Percentiles rank a stretch among this genome's conserved stretches.
phyloP scores from a whole-genome alignment of 2,113 vertebrate genomes.

The Esox niger region DNA sequence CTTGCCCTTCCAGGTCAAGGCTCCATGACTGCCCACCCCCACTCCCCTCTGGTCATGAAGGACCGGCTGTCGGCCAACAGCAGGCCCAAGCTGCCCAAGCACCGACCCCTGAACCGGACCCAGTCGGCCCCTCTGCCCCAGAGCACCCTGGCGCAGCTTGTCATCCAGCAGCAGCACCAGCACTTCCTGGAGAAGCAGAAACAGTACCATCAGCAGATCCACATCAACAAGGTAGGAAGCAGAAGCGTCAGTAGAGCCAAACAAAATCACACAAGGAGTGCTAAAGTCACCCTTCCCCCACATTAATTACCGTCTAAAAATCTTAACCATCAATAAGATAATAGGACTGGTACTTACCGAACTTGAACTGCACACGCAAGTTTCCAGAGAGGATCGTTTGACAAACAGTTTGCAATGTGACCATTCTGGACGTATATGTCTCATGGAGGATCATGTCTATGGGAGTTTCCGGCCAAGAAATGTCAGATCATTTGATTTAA shows the following conservation, averaged over 20 bases:
- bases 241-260: too few species aligned
- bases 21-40: slow-evolving; percentile 82
- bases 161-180: slow-evolving; percentile 98
- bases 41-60: slow-evolving; percentile 86
- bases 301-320: too few species aligned
- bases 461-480: too few species aligned
- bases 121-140: slow-evolving; percentile 96
- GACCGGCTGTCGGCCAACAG: slow-evolving; percentile 81
- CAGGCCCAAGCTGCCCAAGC: slow-evolving; percentile 90
- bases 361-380: neutral
- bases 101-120: slow-evolving; percentile 92
- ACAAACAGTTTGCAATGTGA: too few species aligned
- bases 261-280: too few species aligned
- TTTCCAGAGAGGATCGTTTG: slow-evolving; percentile 45
- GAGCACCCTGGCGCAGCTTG: slow-evolving; percentile 92
- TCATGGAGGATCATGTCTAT: too few species aligned
- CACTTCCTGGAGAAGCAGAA: slow-evolving; percentile 97
- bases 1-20: slow-evolving; percentile 68
- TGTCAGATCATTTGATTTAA: slow-evolving; percentile 57
- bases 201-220: slow-evolving; percentile 95
- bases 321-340: too few species aligned
- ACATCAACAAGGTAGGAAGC: slow-evolving; percentile 90
- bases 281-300: too few species aligned
- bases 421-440: too few species aligned
- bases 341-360: too few species aligned